These are phyloP conservation scores for Scomber colias DNA, from an alignment of 2,113 vertebrate species.

Conservation along the genomic window DNA sequence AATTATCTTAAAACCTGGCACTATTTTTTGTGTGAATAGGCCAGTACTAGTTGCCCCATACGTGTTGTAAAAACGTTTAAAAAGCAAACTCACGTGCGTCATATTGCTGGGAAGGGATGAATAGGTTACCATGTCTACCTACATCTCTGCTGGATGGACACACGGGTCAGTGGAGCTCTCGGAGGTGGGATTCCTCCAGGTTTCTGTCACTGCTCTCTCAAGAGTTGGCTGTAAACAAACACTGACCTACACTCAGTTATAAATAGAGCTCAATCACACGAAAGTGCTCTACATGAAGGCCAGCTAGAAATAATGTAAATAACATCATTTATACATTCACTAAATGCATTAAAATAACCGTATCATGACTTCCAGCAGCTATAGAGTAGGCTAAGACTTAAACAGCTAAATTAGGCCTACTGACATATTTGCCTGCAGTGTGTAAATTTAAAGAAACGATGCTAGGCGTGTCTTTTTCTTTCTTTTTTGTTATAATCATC, in stretches of 20 bases:
- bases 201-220: conserved; percentile 35
- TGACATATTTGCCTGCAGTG: neutral
- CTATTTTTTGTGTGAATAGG: no score
- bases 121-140: conserved; percentile 55
- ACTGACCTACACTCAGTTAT: neutral
- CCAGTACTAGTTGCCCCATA: no score
- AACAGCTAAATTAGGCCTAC: no score
- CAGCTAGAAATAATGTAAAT: neutral
- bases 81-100: conserved; percentile 15
- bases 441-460: neutral
- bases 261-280: no score
- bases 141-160: conserved; percentile 58
- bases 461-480: neutral
- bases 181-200: conserved; percentile 52
- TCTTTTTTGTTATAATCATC: neutral
- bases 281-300: no score
- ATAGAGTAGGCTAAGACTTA: neutral
- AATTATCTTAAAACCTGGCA: neutral
- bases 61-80: conserved; percentile 42
- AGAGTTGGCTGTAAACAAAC: conserved; percentile 50
- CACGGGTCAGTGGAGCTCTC: conserved; percentile 57
- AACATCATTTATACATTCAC: neutral
- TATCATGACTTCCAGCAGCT: neutral
- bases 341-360: neutral
- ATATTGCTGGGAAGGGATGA: conserved; percentile 23